Base-by-base conservation (phyloP, 2,888 invertebrate species). In the Tryphoninae sp. region DNA sequence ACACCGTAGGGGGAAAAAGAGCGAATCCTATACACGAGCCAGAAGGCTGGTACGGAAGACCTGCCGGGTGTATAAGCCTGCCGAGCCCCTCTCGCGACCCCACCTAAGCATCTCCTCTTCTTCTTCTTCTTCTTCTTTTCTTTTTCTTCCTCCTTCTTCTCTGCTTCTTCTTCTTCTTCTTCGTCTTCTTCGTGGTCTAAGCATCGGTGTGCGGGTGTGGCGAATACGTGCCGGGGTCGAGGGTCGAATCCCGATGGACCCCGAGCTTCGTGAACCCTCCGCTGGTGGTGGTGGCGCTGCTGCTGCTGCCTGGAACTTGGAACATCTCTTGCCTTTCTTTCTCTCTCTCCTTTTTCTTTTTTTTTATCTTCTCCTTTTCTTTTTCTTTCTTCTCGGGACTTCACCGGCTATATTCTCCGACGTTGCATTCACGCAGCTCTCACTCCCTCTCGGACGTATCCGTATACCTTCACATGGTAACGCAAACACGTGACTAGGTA, bases 221-320 rank as follows among this genome's bases (percentile, higher is more conserved):
- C 91, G 89, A 91, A 91, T 91, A 91, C 91, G 91, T 91, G 91
- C 91, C 88, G 90, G 88, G 91, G 91, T 91, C 91, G 89, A 86
- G 87, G 91, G 91, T 91, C 91, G 90, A 87, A 87, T 87, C 89
- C 85, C 88, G 88, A 86, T 86, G 85, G 89, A 89, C 88, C 89
- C 87, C 80, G 78, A 82, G 82, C 76, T 67, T 58, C 26, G 83
- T 74, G 74, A 82, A 78, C 83, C 85, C 83, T 80, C 78, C 64
- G 76, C 61, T 53, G 72, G 77, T 55, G 19, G 16, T 55, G 19
- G 16, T 55, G 55, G 55, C 19, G 55, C 55, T 45, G 55, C 73
- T 49, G 78, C 62, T 75, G 79, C 77, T 65, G 68, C 83, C 78
- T 78, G 71, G 81, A 76, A 71, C 82, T 69, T 79, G 78, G 79